Evolutionary conservation across 2,888 invertebrate species (phyloP), one percentile per base, ranked within the genome.

Genomic region (Pyralis farinalis): DNA sequence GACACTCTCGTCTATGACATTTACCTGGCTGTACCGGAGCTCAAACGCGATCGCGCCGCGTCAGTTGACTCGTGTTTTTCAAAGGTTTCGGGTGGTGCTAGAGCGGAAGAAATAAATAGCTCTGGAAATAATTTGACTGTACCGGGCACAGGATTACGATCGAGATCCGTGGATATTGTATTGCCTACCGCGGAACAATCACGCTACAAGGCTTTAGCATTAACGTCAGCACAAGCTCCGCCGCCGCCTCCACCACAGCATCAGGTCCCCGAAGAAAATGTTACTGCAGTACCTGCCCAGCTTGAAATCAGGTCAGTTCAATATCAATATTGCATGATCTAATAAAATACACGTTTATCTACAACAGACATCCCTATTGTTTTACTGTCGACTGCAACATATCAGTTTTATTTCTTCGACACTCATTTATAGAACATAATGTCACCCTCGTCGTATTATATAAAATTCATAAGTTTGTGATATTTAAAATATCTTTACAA

Each of bases 51-150:
- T 69, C 92, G 96, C 10, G 96, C 96, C 10, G 96, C 96, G 22
- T 96, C 96, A 0, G 96, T 97, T 1, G 96, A 96, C 71, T 96
- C 96, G 10, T 95, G 95, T 68, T 96, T 96, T 75, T 93, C 95
- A 43, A 94, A 94, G 81, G 91, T 94, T 37, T 91, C 93, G 12
- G 93, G 94, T 34, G 91, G 92, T 49, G 92, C 92, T 40, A 92
- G 94, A 72, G 93, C 94, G 11, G 93, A 93, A 61, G 93, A 95
- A 65, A 68, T 94, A 51, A 92, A 93, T 58, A 92, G 92, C 39
- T 90, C 89, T 16, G 90, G 87, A 40, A 89, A 90, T 45, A 91
- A 91, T 35, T 83, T 94, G 49, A 91, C 93, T 42, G 95, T 95
- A 43, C 95, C 95, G 3, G 93, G 93, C 37, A 91, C 92, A 44